Evolutionary conservation across 2,113 vertebrate genomes (phyloP).

Genomic region (Poeciliopsis prolifica): DNA sequence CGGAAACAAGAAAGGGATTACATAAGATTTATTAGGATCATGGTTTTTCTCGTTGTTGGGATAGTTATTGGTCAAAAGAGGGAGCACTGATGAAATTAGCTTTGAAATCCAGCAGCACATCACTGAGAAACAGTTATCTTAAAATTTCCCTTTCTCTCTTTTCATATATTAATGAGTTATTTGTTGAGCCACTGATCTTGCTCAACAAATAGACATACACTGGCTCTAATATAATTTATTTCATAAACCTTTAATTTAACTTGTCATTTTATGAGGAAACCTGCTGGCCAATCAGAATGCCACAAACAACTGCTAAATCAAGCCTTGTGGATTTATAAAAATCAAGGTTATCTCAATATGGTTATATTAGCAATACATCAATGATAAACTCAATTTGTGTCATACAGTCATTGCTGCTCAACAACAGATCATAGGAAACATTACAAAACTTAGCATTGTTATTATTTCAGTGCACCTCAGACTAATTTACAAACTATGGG

Average conservation of each 20-base stretch:
- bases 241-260: neutral
- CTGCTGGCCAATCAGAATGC: neutral
- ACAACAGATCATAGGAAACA: neutral
- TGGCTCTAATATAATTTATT: neutral
- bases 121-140: neutral
- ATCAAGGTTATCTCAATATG: too few relatives aligned
- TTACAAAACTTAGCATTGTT: neutral
- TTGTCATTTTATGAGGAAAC: neutral
- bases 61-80: slow-evolving; percentile 71
- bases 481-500: neutral
- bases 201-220: neutral
- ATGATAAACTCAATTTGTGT: neutral
- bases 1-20: slow-evolving; percentile 80
- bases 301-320: neutral
- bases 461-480: neutral
- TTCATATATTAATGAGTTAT: neutral
- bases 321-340: neutral
- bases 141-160: neutral
- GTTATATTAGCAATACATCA: too few relatives aligned
- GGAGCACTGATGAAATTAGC: slow-evolving; percentile 11
- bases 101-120: slow-evolving; percentile 62
- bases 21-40: slow-evolving; percentile 80
- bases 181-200: neutral
- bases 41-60: slow-evolving; percentile 81
- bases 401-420: neutral